Conservation (phyloP, 2,113 vertebrate genomes). For the Marcusenius ussheri region DNA sequence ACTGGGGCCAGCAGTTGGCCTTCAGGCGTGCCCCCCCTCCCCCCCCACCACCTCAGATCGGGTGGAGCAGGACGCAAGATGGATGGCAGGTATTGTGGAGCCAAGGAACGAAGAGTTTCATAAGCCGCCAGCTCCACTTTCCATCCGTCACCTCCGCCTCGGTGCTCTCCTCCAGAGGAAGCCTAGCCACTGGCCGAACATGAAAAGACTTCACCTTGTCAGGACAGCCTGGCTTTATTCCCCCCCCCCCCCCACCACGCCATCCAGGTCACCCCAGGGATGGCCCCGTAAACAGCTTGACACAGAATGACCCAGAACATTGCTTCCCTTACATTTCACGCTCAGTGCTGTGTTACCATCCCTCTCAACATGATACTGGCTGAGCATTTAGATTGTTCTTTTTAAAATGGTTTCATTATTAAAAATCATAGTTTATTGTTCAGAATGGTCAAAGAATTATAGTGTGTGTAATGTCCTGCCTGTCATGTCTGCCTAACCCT, state of each 20-base stretch:
- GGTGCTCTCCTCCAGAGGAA: conserved; percentile 26
- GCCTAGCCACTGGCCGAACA: conserved; percentile 9
- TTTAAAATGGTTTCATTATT: neutral
- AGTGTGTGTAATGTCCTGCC: neutral
- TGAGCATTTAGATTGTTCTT: neutral
- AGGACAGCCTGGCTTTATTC: neutral
- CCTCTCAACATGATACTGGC: neutral
- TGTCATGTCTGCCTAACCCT: neutral
- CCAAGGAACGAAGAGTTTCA: conserved; percentile 55
- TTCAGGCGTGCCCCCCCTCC: neutral
- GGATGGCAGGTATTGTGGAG: conserved; percentile 52
- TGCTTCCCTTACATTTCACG: conserved; percentile 34
- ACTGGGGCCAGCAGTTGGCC: neutral
- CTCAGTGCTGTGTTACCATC: neutral
- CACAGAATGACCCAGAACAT: conserved; percentile 23
- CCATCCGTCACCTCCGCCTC: conserved; percentile 53
- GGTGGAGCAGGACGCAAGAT: conserved; percentile 45
- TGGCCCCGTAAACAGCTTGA: neutral
- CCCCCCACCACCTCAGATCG: neutral
- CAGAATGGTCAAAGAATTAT: neutral
- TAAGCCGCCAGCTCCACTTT: conserved; percentile 51
- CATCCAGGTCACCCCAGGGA: neutral
- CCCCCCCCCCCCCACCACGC: neutral
- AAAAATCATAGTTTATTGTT: neutral
- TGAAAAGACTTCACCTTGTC: conserved; percentile 29